phyloP scores from a whole-genome alignment of 2,797 vertebrate species.

The Syngnathus rostellatus region DNA sequence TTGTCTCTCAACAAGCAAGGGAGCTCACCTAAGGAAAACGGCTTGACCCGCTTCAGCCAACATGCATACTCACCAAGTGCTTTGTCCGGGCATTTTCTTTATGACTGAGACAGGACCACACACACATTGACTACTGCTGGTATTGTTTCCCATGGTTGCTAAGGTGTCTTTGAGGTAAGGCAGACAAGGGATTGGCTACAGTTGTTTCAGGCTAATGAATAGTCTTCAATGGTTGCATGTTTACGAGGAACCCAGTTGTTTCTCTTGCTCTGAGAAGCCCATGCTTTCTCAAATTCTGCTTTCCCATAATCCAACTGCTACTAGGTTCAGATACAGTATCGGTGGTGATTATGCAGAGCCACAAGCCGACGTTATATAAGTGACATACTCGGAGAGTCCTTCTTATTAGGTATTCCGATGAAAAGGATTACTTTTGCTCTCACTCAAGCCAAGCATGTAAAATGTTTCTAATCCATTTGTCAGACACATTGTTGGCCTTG shows the following conservation, averaged over 20 bases:
- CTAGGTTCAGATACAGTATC: neutral
- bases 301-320: neutral
- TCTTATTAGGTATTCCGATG: slow-evolving; percentile 59
- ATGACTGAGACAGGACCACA: slow-evolving; percentile 53
- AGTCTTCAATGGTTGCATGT: slow-evolving; percentile 12
- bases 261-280: neutral
- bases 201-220: slow-evolving; percentile 26
- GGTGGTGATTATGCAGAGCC: neutral
- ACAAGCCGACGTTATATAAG: slow-evolving; percentile 9
- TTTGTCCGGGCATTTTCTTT: slow-evolving; percentile 47
- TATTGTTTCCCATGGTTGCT: slow-evolving; percentile 55
- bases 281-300: neutral
- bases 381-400: slow-evolving; percentile 18
- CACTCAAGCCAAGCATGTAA: slow-evolving; percentile 47
- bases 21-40: slow-evolving; percentile 35
- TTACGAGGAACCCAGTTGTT: slow-evolving; percentile 20
- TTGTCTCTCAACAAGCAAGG: slow-evolving; percentile 40
- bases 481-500: slow-evolving; percentile 41
- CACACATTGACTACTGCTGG: slow-evolving; percentile 29
- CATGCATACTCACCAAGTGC: slow-evolving; percentile 25
- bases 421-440: slow-evolving; percentile 48
- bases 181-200: slow-evolving; percentile 34
- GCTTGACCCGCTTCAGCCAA: slow-evolving; percentile 35
- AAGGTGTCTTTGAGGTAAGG: slow-evolving; percentile 35
- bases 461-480: slow-evolving; percentile 50